phyloP scores from a whole-genome alignment of 53 echinoderm and acorn worm species.

The Paelopatides confundens region DNA sequence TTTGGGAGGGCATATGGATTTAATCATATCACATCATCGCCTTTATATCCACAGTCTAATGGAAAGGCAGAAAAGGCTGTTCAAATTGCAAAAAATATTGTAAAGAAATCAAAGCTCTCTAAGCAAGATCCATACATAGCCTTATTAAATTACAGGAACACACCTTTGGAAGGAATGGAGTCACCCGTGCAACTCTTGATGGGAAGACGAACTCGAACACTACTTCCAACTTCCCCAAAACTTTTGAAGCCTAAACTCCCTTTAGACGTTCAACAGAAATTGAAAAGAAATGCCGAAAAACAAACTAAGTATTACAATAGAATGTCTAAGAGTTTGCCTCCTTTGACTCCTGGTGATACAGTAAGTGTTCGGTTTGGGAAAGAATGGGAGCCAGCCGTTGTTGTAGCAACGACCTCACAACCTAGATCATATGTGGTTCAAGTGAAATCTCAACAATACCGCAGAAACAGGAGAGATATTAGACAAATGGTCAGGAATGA shows the following conservation, averaged over 20 bases:
- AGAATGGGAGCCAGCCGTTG: neutral
- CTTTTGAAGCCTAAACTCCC: neutral
- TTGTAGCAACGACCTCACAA: neutral
- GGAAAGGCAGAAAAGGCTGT: neutral
- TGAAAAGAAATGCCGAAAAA: neutral
- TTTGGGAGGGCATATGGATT: neutral
- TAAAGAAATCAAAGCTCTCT: neutral
- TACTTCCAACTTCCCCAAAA: neutral
- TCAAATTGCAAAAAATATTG: neutral
- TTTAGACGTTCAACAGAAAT: neutral
- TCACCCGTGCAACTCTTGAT: neutral
- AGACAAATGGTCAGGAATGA: too few relatives aligned
- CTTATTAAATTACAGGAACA: neutral
- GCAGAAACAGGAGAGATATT: neutral
- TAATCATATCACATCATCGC: constrained; percentile 10
- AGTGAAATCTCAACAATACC: neutral
- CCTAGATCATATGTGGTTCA: neutral
- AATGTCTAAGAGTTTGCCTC: neutral
- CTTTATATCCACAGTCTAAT: constrained; percentile 2
- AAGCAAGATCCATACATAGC: neutral
- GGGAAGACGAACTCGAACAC: neutral
- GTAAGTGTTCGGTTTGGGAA: neutral
- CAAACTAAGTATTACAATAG: neutral
- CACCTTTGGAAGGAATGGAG: neutral
- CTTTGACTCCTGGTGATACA: neutral